Conservation (phyloP, 2,113 vertebrate species). For the Carollia perspicillata region DNA sequence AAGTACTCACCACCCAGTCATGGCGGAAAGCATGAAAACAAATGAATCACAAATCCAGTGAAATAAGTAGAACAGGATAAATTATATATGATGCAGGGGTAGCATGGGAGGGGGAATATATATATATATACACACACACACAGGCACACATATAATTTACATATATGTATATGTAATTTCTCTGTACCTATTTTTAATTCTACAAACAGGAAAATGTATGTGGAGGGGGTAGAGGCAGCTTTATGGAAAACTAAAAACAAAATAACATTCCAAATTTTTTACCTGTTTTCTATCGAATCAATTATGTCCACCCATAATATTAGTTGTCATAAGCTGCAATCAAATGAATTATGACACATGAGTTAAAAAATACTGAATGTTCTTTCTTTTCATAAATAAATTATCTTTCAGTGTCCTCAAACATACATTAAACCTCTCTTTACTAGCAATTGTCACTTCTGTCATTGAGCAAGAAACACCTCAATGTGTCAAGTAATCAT, state of each 20-base stretch:
- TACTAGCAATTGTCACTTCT: neutral
- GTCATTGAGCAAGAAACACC: neutral
- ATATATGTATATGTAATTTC: neutral
- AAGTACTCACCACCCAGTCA: neutral
- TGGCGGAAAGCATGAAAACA: neutral
- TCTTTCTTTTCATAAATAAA: slow-evolving; percentile 23
- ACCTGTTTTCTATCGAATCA: neutral
- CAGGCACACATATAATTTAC: too few relatives aligned
- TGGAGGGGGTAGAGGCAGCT: neutral
- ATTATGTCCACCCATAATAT: neutral
- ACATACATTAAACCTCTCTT: neutral
- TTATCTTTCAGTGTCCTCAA: neutral
- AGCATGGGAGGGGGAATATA: neutral
- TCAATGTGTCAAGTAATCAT: neutral
- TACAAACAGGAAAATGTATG: neutral
- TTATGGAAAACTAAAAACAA: neutral
- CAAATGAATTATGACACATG: neutral
- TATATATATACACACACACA: neutral
- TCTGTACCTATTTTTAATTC: neutral
- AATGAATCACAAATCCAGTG: neutral
- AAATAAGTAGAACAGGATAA: neutral
- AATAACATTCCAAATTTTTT: neutral
- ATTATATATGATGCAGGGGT: neutral
- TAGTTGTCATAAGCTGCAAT: neutral
- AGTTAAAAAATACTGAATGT: neutral